Evolutionary conservation across 2,797 vertebrate genomes (phyloP), one percentile per base, ranked within the genome.

Genomic region (Ibycter americanus): DNA sequence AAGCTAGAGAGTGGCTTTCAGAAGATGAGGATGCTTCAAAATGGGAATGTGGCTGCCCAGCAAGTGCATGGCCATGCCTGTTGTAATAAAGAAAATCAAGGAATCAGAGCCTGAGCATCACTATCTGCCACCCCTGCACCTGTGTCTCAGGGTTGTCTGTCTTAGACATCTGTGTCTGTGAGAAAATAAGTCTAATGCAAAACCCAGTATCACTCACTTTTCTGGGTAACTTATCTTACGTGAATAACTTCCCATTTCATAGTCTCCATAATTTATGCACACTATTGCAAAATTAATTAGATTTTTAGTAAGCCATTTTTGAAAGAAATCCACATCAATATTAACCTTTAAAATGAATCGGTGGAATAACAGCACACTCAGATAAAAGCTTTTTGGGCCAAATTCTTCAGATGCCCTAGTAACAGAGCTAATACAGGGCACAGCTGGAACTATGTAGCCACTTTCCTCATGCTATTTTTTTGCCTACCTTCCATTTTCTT

Each of bases 271-370:
- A 87, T 89, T 93, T 38, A 87, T 36, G 11, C 31, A 74, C 20
- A 14, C 7, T 67, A 12, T 49, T 92, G 71, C 36, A 95, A 95
- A 87, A 85, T 78, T 84, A 72, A 79, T 65, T 71, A 31, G 18
- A 47, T 29, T 84, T 90, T 52, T 79, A 68, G 27, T 12, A 59
- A 76, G 76, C 20, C 12, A 12, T 62, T 93, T 90, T 87, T 66
- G 12, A 79, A 62, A 81, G 34, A 83, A 76, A 94, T 18, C 7
- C 26, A 55, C 1, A 0, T 76, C 47, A 81, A 52, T 2, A 0
- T 12, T 67, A 80, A 80, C 32, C 18, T 82, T 62, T 58, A 62
- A 82, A 86, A 73, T 23, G 3, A 77, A 87, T 55, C 55, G 66
- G 14, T 77, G 42, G 62, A 83, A 54, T 8, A 58, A 47, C 29